Evolutionary conservation across 1,140 invertebrate species (phyloP).

Genomic region (Leptopilina boulardi): DNA sequence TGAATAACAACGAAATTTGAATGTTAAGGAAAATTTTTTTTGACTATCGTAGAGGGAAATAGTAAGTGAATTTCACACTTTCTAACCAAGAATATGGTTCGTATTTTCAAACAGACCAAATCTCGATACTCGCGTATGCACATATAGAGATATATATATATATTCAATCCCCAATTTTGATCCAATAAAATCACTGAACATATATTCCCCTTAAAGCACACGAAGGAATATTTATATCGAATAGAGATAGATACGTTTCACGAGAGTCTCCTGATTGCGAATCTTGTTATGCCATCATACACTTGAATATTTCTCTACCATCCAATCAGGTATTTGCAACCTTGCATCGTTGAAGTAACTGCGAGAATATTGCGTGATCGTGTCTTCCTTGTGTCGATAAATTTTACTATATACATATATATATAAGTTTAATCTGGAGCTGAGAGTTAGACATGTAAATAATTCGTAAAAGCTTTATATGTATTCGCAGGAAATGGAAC

Average conservation of each 20-base stretch:
- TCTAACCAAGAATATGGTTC: constrained; percentile 18
- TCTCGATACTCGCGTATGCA: constrained; percentile 26
- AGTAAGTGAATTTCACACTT: constrained; percentile 3
- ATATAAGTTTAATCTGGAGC: not conserved
- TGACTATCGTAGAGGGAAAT: not conserved
- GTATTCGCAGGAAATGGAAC: constrained; percentile 29
- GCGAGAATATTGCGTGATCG: constrained; percentile 18
- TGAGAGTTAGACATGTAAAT: not conserved
- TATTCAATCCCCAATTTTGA: constrained; percentile 41
- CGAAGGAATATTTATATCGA: constrained; percentile 37
- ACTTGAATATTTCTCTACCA: constrained; percentile 32
- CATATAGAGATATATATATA: too few relatives aligned
- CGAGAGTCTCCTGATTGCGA: constrained; percentile 43
- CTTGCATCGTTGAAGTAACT: constrained; percentile 15
- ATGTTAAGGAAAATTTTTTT: too few relatives aligned
- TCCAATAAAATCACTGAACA: constrained; percentile 45
- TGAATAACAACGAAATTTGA: too few relatives aligned
- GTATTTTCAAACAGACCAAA: constrained; percentile 41
- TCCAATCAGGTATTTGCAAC: constrained; percentile 39
- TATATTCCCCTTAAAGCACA: not conserved
- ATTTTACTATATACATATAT: not conserved
- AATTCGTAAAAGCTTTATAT: too few relatives aligned
- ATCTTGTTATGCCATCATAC: constrained; percentile 45
- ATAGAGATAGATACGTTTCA: constrained; percentile 41
- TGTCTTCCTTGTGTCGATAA: constrained; percentile 3